Evolutionary conservation across 1,140 invertebrate species (phyloP), one percentile per base, ranked within the genome.

Genomic region (Platorchestia sp.): DNA sequence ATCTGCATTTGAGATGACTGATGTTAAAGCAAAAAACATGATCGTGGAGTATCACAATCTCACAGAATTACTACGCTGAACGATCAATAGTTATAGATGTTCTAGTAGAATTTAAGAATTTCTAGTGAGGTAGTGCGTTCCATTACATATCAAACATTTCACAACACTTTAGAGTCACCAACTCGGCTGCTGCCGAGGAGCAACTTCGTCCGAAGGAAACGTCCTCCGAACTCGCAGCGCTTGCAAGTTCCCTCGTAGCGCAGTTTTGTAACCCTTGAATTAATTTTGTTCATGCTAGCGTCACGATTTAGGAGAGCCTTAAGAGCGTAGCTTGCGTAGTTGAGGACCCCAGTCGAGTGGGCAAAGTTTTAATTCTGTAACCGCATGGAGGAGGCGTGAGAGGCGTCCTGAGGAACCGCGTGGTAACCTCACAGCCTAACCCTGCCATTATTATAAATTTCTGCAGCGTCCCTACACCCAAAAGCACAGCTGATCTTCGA

Each of bases 361-460:
- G 59, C 59, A 75, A 75, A 75, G 59, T 75, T 75, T 75, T 75
- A 75, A 75, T 75, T 75, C 59, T 75, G 59, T 75, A 75, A 75
- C 59, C 59, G 59, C 59, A 75, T 75, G 59, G 59, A 75, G 59
- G 59, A 75, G 59, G 36, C 59, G 59, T 75, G 59, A 75, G 59
- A 75, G 59, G 59, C 59, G 27, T 75, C 27, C 59, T 19, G 36
- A 75, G 59, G 27, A 36, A 75, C 59, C 14, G 59, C 27, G 1
- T 75, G 27, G 59, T 75, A 75, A 75, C 59, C 10, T 75, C 59
- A 36, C 14, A 75, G 27, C 59, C 59, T 75, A 10, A 75, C 59
- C 27, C 59, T 22, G 10, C 14, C 27, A 75, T 75, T 75, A 22
- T 75, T 36, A 22, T 22, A 75, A 75, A 14, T 75, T 75, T 36